Evolutionary conservation across 2,113 vertebrate genomes (phyloP), one percentile per base, ranked within the genome.

Genomic region (Melanostigma gelatinosum): DNA sequence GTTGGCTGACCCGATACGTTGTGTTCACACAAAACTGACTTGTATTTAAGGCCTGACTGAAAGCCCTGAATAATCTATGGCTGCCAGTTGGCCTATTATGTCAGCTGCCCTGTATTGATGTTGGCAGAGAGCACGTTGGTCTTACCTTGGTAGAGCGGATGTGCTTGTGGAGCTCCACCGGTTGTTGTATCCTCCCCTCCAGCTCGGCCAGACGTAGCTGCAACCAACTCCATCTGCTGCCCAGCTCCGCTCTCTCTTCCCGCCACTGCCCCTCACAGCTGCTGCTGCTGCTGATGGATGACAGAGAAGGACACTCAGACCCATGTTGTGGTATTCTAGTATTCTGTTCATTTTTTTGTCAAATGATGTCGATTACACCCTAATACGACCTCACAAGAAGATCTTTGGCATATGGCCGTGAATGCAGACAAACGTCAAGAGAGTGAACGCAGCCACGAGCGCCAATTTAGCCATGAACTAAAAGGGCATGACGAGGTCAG

Each of bases 191-290:
- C 95, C 95, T 96, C 85, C 93, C 96, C 86, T 98, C 97, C 84
- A 99, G 93, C 67, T 97, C 96, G 58, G 96, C 95, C 91, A 98
- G 93, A 88, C 97, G 96, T 88, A 96, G 93, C 92, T 97, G 96
- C 92, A 99, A 94, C 98, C 98, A 98, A 0, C 95, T 96, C 97
- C 98, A 99, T 74, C 96, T 94, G 93, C 97, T 97, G 91, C 96
- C 95, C 93, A 97, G 91, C 94, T 95, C 94, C 44, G 96, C 97
- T 95, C 97, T 95, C 84, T 96, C 96, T 87, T 92, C 85, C 86
- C 96, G 95, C 97, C 97, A 98, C 87, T 93, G 95, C 95, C 91
- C 95, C 92, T 97, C 96, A 92, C 95, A 94, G 64, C 84, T 48
- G 57, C 57, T 68, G 71, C 87, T 48, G 38, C 36, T 6, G 6